Percentiles rank a stretch among this genome's conserved stretches.
Conservation (phyloP, 1,140 invertebrate species). For the Bombus fervidus region DNA sequence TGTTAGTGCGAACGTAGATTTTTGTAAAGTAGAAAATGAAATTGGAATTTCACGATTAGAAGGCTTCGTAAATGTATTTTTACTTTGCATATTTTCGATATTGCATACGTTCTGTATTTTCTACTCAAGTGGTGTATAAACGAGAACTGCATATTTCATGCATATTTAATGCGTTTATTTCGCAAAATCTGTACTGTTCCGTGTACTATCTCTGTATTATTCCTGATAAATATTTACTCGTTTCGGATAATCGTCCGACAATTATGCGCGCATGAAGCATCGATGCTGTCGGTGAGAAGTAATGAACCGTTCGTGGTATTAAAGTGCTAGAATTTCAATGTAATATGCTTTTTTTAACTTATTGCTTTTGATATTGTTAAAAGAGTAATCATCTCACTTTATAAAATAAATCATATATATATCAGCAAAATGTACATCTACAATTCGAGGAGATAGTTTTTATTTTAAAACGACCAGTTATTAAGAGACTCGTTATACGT, state of each 20-base stretch:
- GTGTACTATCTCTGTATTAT: background rate
- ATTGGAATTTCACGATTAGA: background rate
- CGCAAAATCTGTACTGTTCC: background rate
- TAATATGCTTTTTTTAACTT: background rate
- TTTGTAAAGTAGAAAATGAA: background rate
- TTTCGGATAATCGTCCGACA: constrained; percentile 2
- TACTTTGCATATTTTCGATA: constrained; percentile 13
- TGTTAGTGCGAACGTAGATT: no score
- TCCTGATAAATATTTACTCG: constrained; percentile 13
- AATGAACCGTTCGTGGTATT: background rate
- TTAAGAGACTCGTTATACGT: no score
- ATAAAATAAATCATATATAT: no score
- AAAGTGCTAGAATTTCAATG: background rate
- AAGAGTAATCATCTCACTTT: no score
- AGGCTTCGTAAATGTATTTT: background rate
- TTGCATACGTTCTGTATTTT: background rate
- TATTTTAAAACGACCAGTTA: no score
- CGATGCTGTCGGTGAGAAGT: background rate
- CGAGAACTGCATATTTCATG: constrained; percentile 2
- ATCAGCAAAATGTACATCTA: no score
- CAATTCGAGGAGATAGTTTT: no score
- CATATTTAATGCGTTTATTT: constrained; percentile 22
- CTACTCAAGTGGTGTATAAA: background rate
- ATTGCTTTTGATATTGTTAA: background rate
- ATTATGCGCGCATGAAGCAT: background rate